Conservation (phyloP, 1,140 invertebrate species). For the Gonioctena quinquepunctata region DNA sequence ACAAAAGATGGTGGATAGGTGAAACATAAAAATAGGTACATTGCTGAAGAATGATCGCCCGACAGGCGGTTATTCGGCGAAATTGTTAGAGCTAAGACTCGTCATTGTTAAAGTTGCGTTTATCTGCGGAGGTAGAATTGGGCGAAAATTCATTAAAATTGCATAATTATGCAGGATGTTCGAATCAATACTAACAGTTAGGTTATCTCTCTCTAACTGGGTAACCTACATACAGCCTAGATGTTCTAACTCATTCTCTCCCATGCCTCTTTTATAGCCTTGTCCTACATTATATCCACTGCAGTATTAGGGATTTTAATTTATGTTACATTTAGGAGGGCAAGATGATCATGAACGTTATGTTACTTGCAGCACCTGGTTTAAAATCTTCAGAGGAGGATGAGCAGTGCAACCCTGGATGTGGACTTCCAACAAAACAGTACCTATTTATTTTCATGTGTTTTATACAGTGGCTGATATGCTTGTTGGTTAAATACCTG, state of each 20-base stretch:
- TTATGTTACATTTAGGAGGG: conserved; percentile 45
- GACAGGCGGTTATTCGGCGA: neutral
- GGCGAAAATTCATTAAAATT: conserved; percentile 34
- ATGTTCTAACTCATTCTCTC: conserved; percentile 43
- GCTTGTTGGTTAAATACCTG: conserved; percentile 51
- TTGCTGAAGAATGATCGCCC: neutral
- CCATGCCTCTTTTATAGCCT: conserved; percentile 42
- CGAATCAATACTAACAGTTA: conserved; percentile 47
- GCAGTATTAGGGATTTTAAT: conserved; percentile 45
- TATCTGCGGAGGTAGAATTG: conserved; percentile 24
- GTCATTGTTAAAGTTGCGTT: conserved; percentile 11
- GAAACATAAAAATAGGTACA: neutral
- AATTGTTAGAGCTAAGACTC: conserved; percentile 2
- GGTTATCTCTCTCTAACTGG: conserved; percentile 48
- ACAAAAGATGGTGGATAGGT: conserved; percentile 18
- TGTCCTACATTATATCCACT: conserved; percentile 48
- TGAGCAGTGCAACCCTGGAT: conserved; percentile 33
- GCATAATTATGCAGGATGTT: conserved; percentile 47
- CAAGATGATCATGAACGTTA: conserved; percentile 43
- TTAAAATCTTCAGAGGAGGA: conserved; percentile 32
- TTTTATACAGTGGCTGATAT: conserved; percentile 51
- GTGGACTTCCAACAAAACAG: conserved; percentile 44
- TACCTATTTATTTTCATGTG: conserved; percentile 51
- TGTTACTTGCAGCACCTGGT: conserved; percentile 45
- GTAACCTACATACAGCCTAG: conserved; percentile 35